These are phyloP conservation scores for Basileuterus tristriatus DNA, from an alignment of 2,797 vertebrate species.

Conservation along the genomic window DNA sequence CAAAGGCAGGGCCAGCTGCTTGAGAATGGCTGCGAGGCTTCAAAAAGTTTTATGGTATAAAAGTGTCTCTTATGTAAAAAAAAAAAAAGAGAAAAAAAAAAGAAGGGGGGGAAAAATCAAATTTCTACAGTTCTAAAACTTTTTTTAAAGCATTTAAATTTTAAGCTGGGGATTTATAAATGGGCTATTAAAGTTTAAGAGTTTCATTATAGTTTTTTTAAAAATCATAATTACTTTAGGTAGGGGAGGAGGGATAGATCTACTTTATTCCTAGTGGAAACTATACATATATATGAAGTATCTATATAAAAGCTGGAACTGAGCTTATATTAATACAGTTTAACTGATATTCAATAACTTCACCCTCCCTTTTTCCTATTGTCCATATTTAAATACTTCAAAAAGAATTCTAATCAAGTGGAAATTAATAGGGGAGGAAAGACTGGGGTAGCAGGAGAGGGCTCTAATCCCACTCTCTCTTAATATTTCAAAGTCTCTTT, in stretches of 20 bases:
- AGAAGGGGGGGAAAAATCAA: not conserved
- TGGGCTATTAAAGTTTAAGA: slow-evolving; percentile 81
- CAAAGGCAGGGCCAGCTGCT: not conserved
- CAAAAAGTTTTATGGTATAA: slow-evolving; percentile 33
- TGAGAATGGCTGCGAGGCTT: not conserved
- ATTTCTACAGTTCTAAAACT: slow-evolving; percentile 75
- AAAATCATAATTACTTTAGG: slow-evolving; percentile 81
- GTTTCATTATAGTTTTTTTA: slow-evolving; percentile 76
- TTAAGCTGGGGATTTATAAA: slow-evolving; percentile 80
- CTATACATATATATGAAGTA: slow-evolving; percentile 84
- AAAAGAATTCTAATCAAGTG: slow-evolving; percentile 99
- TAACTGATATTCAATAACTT: slow-evolving; percentile 99
- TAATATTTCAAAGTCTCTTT: slow-evolving; percentile 99
- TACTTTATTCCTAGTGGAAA: slow-evolving; percentile 81
- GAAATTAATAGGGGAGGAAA: slow-evolving; percentile 98
- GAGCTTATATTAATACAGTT: slow-evolving; percentile 97
- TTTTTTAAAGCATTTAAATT: slow-evolving; percentile 75
- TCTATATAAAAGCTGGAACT: slow-evolving; percentile 79
- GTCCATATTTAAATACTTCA: slow-evolving; percentile 99
- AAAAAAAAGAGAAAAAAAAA: not conserved
- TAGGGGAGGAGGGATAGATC: slow-evolving; percentile 74
- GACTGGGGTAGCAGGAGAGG: slow-evolving; percentile 94
- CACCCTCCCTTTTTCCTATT: slow-evolving; percentile 95
- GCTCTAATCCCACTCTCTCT: slow-evolving; percentile 99
- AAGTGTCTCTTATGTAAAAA: slow-evolving; percentile 41